Percentiles rank a stretch among this genome's conserved stretches.
Evolutionary conservation across 2,888 invertebrate species (phyloP).

Genomic region (Cheiracanthium punctorium): DNA sequence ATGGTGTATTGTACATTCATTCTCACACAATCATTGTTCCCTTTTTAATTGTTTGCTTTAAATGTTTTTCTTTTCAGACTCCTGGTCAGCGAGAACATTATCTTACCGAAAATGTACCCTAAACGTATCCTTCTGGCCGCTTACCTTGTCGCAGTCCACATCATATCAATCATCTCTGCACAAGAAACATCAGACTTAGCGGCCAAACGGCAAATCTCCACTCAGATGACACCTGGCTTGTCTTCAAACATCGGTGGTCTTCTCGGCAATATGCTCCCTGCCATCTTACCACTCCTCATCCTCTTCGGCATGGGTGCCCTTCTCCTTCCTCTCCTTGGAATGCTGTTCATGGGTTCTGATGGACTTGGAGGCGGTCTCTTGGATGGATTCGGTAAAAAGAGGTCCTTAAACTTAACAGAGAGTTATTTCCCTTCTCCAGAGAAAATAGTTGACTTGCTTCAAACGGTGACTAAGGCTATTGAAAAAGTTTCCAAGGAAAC

Average conservation of each 20-base stretch:
- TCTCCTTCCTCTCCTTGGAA: conserved; percentile 38
- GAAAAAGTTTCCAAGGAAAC: conserved; percentile 48
- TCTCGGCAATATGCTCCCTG: conserved; percentile 32
- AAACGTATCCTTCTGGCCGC: no score
- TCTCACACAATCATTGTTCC: no score
- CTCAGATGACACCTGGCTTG: conserved; percentile 28
- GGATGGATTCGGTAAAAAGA: conserved; percentile 46
- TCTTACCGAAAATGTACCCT: no score
- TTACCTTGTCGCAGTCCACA: no score
- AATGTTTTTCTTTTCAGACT: no score
- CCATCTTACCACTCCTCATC: conserved; percentile 38
- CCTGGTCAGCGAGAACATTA: no score
- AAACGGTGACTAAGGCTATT: conserved; percentile 54
- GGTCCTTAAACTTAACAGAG: background rate
- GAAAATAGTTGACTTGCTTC: conserved; percentile 39
- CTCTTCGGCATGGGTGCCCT: conserved; percentile 44
- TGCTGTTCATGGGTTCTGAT: conserved; percentile 36
- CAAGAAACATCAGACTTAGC: background rate
- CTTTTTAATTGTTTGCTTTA: no score
- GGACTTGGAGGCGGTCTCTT: conserved; percentile 37
- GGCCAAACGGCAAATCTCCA: conserved; percentile 27
- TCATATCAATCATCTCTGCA: no score
- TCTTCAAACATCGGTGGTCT: conserved; percentile 23
- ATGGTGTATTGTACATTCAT: no score
- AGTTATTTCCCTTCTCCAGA: conserved; percentile 38